phyloP scores from a whole-genome alignment of 2,797 vertebrate species.

The Hylomyscus alleni region DNA sequence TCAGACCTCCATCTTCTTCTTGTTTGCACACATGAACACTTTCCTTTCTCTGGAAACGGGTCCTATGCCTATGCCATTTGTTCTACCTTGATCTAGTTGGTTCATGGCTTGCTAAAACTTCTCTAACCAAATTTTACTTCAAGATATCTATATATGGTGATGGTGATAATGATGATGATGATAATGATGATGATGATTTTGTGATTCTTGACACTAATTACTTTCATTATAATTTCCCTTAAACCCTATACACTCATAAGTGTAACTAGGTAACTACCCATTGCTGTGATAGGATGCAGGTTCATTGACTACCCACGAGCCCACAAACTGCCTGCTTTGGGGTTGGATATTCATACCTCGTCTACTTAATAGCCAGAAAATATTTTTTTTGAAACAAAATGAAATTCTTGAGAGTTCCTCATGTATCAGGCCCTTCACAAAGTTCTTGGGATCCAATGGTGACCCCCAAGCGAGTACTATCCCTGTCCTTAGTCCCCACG shows the following conservation, averaged over 20 bases:
- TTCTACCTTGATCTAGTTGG: neutral
- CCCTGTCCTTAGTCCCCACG: neutral
- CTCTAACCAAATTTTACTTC: constrained; percentile 7
- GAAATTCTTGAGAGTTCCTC: neutral
- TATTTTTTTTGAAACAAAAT: constrained; percentile 6
- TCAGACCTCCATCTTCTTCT: no score
- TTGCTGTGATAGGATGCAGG: neutral
- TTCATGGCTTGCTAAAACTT: neutral
- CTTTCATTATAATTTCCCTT: constrained; percentile 6
- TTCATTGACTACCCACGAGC: neutral
- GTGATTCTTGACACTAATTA: neutral
- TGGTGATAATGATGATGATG: neutral
- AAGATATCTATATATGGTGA: neutral
- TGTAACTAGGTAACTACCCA: neutral
- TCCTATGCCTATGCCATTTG: neutral
- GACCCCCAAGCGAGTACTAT: neutral
- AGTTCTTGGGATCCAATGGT: neutral
- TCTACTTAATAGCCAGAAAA: constrained; percentile 14
- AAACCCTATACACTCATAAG: constrained; percentile 13
- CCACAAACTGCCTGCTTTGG: neutral
- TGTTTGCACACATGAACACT: neutral
- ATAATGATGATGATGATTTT: neutral
- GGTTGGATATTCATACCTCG: neutral
- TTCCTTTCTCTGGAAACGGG: neutral
- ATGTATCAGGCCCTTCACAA: neutral